Conservation (phyloP, 2,797 vertebrate species). For the Sciurus carolinensis region DNA sequence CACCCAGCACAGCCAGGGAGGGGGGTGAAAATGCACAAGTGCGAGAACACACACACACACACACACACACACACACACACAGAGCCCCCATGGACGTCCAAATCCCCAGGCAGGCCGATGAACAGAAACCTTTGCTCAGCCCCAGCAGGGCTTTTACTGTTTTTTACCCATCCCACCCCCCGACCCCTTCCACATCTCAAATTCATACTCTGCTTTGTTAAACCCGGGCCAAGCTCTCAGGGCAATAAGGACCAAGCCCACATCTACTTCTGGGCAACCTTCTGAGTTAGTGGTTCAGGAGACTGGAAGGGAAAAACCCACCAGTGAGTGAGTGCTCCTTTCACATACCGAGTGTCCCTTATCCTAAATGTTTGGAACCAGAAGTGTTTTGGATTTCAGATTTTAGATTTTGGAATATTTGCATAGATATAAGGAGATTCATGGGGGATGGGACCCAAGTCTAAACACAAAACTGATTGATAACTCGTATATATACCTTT, state of each 20-base stretch:
- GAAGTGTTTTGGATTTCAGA: not conserved
- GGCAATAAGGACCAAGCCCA: not conserved
- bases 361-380: not conserved
- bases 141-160: not conserved
- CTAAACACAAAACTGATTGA: not conserved
- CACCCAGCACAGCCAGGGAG: not conserved
- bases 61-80: not conserved
- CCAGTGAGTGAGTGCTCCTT: not conserved
- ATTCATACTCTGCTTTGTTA: not conserved
- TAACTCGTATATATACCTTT: no score
- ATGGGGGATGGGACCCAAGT: not conserved
- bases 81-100: not conserved
- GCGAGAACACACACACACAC: not conserved
- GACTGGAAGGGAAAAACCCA: not conserved
- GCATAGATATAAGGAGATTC: not conserved
- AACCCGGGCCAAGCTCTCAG: not conserved
- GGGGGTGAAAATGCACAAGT: not conserved
- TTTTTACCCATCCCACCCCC: not conserved
- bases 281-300: not conserved
- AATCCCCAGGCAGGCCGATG: not conserved
- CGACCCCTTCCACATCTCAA: slow-evolving; percentile 33
- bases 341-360: not conserved
- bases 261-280: not conserved
- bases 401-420: not conserved
- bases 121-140: not conserved